phyloP scores from a whole-genome alignment of 2,797 vertebrate genomes.

The Dromococcyx pavoninus region DNA sequence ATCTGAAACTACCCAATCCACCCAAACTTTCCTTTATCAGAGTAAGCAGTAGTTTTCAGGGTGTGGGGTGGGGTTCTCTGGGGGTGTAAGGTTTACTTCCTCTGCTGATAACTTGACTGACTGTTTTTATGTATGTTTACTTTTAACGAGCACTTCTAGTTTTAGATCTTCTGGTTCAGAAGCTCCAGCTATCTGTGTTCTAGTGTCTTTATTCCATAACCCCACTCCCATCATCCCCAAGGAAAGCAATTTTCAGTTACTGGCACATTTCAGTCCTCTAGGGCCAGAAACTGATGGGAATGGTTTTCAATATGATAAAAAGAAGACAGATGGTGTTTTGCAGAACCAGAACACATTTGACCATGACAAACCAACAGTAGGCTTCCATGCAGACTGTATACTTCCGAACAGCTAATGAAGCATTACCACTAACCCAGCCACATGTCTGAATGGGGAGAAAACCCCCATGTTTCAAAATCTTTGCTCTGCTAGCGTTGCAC shows the following conservation, averaged over 20 bases:
- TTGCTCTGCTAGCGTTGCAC: neutral
- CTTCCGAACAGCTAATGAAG: neutral
- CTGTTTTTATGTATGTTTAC: neutral
- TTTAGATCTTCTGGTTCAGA: neutral
- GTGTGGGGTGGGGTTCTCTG: fast-evolving
- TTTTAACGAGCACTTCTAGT: neutral
- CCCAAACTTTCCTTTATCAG: neutral
- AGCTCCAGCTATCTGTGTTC: neutral
- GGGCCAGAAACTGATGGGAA: neutral
- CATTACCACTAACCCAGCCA: neutral
- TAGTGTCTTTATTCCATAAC: neutral
- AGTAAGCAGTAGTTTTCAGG: neutral
- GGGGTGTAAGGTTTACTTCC: neutral
- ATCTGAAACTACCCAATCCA: too few relatives aligned
- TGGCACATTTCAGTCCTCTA: neutral
- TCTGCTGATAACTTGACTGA: neutral
- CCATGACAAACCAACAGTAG: neutral
- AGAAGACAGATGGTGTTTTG: neutral
- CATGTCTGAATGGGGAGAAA: fast-evolving
- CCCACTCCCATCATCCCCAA: fast-evolving
- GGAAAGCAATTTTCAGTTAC: neutral
- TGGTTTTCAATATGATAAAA: fast-evolving
- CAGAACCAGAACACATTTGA: neutral
- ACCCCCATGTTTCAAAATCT: neutral
- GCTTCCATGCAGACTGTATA: neutral